A percentile compares a stretch with the other conserved stretches of the same genome.
These are phyloP conservation scores for Trichomalopsis sarcophagae DNA, from an alignment of 1,140 invertebrate genomes.

Conservation along the genomic window DNA sequence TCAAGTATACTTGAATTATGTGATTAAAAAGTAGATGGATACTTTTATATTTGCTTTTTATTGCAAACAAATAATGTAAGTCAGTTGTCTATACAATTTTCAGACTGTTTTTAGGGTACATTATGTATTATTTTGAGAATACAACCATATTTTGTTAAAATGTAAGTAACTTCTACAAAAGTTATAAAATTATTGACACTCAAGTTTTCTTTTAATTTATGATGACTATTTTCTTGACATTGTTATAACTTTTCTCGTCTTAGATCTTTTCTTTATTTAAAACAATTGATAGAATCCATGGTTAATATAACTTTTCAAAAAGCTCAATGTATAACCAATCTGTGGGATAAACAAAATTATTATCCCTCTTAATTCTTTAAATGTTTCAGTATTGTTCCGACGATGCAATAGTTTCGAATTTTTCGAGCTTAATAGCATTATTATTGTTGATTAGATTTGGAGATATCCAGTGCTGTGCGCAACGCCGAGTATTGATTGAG, in stretches of 20 bases:
- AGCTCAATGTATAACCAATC: neutral
- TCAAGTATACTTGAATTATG: neutral
- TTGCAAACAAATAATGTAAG: neutral
- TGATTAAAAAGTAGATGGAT: neutral
- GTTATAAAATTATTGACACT: neutral
- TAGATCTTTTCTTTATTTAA: neutral
- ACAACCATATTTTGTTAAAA: no score
- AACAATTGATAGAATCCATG: neutral
- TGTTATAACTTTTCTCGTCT: neutral
- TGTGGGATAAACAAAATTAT: neutral
- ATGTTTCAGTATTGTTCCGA: constrained; percentile 8
- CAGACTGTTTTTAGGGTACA: no score
- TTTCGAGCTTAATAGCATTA: constrained; percentile 3
- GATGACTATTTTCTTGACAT: no score
- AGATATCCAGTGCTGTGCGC: constrained; percentile 1
- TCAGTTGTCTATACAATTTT: neutral
- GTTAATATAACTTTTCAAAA: neutral
- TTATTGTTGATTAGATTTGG: constrained; percentile 19
- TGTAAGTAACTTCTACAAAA: neutral
- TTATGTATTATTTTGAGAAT: neutral
- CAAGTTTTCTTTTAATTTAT: neutral
- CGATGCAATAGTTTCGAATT: neutral
- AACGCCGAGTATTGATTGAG: constrained; percentile 1
- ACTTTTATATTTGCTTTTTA: neutral
- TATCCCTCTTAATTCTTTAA: neutral